Evolutionary conservation across 2,888 invertebrate species (phyloP), one percentile per base, ranked within the genome.

Genomic region (Cryptophagus acutangulus): DNA sequence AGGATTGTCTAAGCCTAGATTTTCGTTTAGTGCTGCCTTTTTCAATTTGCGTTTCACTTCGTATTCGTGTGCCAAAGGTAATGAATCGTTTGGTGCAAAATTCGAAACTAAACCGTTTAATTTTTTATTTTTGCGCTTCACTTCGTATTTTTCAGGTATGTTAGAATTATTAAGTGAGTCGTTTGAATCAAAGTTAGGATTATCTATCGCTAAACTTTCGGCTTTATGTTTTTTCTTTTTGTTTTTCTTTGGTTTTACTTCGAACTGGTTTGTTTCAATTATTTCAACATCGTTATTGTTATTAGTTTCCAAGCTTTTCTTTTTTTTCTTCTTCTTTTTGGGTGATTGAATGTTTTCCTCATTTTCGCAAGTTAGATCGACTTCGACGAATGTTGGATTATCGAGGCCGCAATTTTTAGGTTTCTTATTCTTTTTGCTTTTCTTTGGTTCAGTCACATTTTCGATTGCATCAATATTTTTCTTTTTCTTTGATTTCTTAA

Each of bases 361-460:
- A 24, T 24, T 14, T 25, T 25, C 25, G 12, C 17, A n/a, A 26
- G 12, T 3, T 26, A 13, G 3, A 26, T 26, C 9, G n/a, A n/a
- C 39, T 26, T 34, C 38, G 38, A 49, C 46, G 43, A 54, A 57
- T 18, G 34, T 38, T 5, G 54, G 51, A 43, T 60, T 58, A 37
- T 54, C 55, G 33, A 52, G 13, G 29, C 51, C 38, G 29, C 20
- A 33, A 17, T 41, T 25, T 36, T 41, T 39, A 12, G 30, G 26
- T 15, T 42, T 30, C 30, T 33, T 37, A 17, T 43, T 43, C 28
- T 38, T 41, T 38, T 45, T 47, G 18, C 38, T 44, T 33, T 49
- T 51, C 20, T 49, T 49, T 17, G 29, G 42, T 45, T 46, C 35
- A 28, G 36, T 10, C 45, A 46, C 36, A 8, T 20, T n/a, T 38